Conservation (phyloP, 1,140 invertebrate genomes). For the Akabosia matsudoensis region DNA sequence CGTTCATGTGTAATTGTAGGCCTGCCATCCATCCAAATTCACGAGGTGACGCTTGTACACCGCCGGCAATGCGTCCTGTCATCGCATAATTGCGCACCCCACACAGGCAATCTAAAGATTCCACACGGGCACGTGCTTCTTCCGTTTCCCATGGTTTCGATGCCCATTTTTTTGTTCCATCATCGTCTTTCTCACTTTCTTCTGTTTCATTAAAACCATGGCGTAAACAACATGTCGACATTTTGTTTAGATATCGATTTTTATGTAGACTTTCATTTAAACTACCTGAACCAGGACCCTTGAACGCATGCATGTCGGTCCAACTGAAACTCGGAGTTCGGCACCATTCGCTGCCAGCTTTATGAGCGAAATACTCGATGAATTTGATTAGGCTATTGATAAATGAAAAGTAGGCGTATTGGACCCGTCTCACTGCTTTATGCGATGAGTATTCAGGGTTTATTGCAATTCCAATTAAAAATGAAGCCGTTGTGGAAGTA, state of each 20-base stretch:
- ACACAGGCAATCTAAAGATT: neutral
- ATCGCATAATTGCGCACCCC: neutral
- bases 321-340: neutral
- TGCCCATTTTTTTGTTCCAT: neutral
- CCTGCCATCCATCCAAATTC: constrained; percentile 1
- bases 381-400: neutral
- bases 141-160: neutral
- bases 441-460: too few relatives aligned
- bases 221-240: too few relatives aligned
- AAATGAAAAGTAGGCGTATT: neutral
- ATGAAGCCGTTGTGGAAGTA: too few relatives aligned
- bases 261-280: too few relatives aligned
- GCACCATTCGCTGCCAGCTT: neutral
- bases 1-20: neutral
- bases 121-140: neutral
- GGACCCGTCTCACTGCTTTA: neutral
- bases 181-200: neutral
- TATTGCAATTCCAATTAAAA: too few relatives aligned
- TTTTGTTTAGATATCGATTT: too few relatives aligned
- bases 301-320: too few relatives aligned
- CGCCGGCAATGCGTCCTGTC: neutral
- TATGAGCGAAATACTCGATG: neutral
- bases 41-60: neutral
- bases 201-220: too few relatives aligned
- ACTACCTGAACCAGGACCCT: too few relatives aligned